Conservation (phyloP, 2,113 vertebrate genomes). For the Pycnonotus jocosus region DNA sequence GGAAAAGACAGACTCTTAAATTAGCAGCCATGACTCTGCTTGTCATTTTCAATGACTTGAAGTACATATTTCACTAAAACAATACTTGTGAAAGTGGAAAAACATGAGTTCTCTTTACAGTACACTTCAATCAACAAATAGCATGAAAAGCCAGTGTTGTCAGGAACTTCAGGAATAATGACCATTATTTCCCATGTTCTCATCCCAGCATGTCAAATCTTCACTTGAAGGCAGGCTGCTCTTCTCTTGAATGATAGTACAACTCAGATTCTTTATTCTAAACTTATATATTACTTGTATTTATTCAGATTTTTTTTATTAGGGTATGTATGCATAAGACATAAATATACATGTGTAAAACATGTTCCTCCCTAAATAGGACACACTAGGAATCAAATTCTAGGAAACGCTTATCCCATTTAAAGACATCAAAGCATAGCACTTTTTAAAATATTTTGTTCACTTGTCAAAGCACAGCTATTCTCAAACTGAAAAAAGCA, state of each 20-base stretch:
- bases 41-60: not conserved
- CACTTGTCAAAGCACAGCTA: not conserved
- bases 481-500: not conserved
- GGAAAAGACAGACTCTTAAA: not conserved
- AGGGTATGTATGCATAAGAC: not conserved
- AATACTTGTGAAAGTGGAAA: not conserved
- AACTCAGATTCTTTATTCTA: not conserved
- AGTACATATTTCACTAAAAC: not conserved
- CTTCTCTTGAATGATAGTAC: not conserved
- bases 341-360: not conserved
- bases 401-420: not conserved
- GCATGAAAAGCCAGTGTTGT: not conserved
- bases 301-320: not conserved
- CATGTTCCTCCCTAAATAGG: fast-evolving
- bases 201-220: not conserved
- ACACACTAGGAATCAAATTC: not conserved
- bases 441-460: not conserved
- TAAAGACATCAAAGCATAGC: not conserved
- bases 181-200: not conserved
- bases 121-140: not conserved
- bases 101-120: not conserved
- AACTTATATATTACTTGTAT: not conserved
- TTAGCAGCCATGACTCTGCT: not conserved
- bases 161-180: not conserved
- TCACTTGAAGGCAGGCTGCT: not conserved